Base-by-base conservation (phyloP, 2,888 invertebrate genomes). In the Dastarcus helophoroides region DNA sequence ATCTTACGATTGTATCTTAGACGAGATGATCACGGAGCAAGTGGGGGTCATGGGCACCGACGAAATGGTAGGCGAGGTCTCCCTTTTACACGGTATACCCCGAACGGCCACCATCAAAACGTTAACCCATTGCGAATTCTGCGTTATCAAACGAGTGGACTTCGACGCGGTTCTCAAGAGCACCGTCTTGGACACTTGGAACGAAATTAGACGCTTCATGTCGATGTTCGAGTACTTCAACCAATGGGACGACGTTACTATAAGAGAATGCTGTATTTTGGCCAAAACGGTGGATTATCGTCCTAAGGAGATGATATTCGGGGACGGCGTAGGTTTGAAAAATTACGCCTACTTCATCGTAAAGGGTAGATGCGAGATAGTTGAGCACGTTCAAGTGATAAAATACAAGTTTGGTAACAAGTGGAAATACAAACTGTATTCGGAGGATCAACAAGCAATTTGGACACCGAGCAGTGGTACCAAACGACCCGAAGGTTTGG, bases 231-330 rank as follows among this genome's bases (percentile, higher is more conserved):
- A 69, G 26, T 78, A 78, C 47, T 79, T 79, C 46, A 68, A 73
- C 42, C 63, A 62, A 7, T 70, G 76, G 58, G 68, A 69, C 42
- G 68, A 69, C 50, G 64, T 69, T 2, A 64, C 69, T 1, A 67
- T 67, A 30, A 65, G 73, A 26, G 77, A 78, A 53, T 74, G 76
- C 45, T 77, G 76, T 43, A 73, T 77, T 41, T 61, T 76, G 15
- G 71, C 76, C 3, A 73, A 71, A 56, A 67, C 74, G 50, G 69
- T 68, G 46, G 54, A 65, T 2, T 77, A 63, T 46, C 56, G 59
- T 9, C 40, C 58, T 0, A 68, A 72, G 40, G 70, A 76, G 42
- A 72, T 69, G 6, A 48, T 73, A 3, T 51, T 70, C 7, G 71
- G 71, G 0, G 69, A 69, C 37, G 66, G 65, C n/a, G 50, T 56